phyloP scores from a whole-genome alignment of 2,113 vertebrate genomes.

The Aramus guarauna region DNA sequence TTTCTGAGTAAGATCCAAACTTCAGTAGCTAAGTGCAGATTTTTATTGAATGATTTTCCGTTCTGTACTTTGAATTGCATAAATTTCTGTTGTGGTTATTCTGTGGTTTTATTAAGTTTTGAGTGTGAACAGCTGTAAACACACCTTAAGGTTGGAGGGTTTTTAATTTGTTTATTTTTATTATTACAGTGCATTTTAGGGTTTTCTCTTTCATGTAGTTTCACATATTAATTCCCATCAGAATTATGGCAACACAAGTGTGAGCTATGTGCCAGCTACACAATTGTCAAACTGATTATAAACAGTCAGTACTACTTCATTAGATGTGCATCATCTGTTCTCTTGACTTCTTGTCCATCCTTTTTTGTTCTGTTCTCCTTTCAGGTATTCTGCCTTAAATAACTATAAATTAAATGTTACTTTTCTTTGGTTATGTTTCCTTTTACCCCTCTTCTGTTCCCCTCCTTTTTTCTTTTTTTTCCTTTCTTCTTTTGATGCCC shows the following conservation, averaged over 20 bases:
- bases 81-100: not conserved
- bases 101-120: not conserved
- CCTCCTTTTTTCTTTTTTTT: not conserved
- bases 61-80: not conserved
- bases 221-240: not conserved
- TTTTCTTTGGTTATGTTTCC: not conserved
- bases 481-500: not conserved
- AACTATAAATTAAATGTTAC: not conserved
- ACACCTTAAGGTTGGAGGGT: not conserved
- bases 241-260: not conserved
- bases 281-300: not conserved
- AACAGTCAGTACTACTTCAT: not conserved
- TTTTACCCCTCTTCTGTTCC: not conserved
- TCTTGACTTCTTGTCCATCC: not conserved
- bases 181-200: not conserved
- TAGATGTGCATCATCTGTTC: not conserved
- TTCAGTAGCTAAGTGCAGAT: not conserved
- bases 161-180: not conserved
- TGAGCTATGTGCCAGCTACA: not conserved
- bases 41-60: not conserved
- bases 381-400: not conserved
- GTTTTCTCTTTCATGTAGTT: not conserved
- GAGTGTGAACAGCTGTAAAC: not conserved
- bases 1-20: not conserved
- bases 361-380: not conserved